Evolutionary conservation across 2,113 vertebrate genomes (phyloP).

Genomic region (Thermophis baileyi): DNA sequence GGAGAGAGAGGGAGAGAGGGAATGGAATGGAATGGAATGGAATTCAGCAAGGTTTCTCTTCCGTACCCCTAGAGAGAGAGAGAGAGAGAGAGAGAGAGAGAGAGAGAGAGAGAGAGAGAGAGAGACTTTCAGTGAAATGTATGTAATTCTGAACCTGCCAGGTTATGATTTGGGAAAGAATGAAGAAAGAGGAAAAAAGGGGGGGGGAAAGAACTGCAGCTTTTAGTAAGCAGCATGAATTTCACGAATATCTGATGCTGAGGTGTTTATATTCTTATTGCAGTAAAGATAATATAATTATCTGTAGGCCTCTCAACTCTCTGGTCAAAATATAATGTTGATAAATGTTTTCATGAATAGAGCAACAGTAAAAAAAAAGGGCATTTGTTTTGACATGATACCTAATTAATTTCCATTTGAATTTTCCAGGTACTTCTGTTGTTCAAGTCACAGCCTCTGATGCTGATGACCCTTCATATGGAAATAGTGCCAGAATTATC

Average conservation of each 20-base stretch:
- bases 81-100: accelerated
- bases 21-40: too few relatives aligned
- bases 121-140: background rate
- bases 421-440: conserved; percentile 78
- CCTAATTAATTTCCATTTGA: conserved; percentile 62
- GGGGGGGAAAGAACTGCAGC: background rate
- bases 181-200: background rate
- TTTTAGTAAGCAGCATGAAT: background rate
- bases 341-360: background rate
- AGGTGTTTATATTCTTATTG: background rate
- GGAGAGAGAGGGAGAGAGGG: background rate
- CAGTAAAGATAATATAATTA: background rate
- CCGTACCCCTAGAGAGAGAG: too few relatives aligned
- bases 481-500: conserved; percentile 80
- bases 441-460: conserved; percentile 81
- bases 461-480: conserved; percentile 79
- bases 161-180: background rate
- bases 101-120: too few relatives aligned
- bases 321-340: background rate
- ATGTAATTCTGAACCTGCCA: background rate
- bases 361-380: background rate
- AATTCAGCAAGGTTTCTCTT: too few relatives aligned
- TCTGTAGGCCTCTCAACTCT: background rate
- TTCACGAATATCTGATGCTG: background rate
- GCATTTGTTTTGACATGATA: conserved; percentile 35